Evolutionary conservation across 2,797 vertebrate genomes (phyloP).

Genomic region (Spea hammondii): DNA sequence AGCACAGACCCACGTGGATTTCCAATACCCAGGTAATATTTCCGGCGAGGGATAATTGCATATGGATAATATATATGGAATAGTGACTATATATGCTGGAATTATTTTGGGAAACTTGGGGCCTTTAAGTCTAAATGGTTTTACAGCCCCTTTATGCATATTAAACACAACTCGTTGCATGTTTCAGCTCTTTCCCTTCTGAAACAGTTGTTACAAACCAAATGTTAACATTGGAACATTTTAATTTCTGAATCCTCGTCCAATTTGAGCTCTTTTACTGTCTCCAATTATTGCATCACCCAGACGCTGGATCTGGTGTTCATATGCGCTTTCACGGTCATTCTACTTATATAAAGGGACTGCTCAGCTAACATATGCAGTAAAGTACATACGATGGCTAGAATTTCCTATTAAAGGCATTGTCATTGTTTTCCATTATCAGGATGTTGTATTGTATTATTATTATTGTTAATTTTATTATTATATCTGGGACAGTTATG

Average conservation of each 20-base stretch:
- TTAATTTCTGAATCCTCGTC: not conserved
- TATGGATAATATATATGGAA: too few species aligned
- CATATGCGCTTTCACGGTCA: not conserved
- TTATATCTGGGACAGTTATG: too few species aligned
- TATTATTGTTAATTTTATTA: too few species aligned
- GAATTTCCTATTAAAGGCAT: too few species aligned
- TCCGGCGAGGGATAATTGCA: too few species aligned
- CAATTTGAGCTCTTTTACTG: not conserved
- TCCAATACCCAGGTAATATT: too few species aligned
- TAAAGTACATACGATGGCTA: too few species aligned
- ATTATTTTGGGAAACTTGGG: not conserved
- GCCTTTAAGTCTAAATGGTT: not conserved
- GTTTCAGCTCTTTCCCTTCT: not conserved
- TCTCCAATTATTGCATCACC: not conserved
- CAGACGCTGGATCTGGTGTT: not conserved
- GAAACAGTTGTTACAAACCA: not conserved
- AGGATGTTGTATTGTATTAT: too few species aligned
- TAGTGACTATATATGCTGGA: not conserved
- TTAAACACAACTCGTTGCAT: slow-evolving; percentile 1
- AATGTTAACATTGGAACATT: slow-evolving; percentile 7
- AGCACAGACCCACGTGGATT: too few species aligned
- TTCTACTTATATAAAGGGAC: too few species aligned
- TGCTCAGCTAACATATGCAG: too few species aligned
- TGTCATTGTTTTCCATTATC: too few species aligned
- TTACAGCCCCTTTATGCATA: not conserved